A percentile compares a stretch with the other conserved stretches of the same genome.
These are phyloP conservation scores for Pantelozetes paolii DNA, from an alignment of 2,888 invertebrate species.

Conservation along the genomic window DNA sequence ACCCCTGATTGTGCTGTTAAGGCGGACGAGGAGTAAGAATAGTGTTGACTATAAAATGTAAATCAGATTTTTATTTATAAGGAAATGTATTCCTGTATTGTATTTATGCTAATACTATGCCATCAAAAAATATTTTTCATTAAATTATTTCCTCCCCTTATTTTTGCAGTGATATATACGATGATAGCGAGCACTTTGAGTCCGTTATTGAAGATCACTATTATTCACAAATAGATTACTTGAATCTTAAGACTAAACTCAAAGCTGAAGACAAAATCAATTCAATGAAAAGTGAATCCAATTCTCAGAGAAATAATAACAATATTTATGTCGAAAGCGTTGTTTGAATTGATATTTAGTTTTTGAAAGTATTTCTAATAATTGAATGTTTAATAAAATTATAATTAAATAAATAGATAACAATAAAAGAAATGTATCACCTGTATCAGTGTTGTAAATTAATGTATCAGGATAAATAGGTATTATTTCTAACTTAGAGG, in stretches of 20 bases:
- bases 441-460: no score
- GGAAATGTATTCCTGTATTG: no score
- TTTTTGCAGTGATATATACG: neutral
- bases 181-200: neutral
- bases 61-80: neutral
- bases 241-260: neutral
- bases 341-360: no score
- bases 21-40: neutral
- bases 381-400: no score
- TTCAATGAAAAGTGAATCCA: neutral
- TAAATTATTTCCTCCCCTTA: no score
- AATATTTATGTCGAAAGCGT: slow-evolving; percentile 21
- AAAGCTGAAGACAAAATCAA: neutral
- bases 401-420: no score
- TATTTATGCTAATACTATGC: neutral
- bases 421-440: no score
- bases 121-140: neutral
- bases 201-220: neutral
- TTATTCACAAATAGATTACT: slow-evolving; percentile 5
- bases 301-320: neutral
- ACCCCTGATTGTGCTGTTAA: neutral
- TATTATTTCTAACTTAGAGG: no score
- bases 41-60: neutral
- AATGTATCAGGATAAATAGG: no score
- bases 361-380: no score